Conservation (phyloP, 1,140 invertebrate genomes). For the Caerostris darwini region DNA sequence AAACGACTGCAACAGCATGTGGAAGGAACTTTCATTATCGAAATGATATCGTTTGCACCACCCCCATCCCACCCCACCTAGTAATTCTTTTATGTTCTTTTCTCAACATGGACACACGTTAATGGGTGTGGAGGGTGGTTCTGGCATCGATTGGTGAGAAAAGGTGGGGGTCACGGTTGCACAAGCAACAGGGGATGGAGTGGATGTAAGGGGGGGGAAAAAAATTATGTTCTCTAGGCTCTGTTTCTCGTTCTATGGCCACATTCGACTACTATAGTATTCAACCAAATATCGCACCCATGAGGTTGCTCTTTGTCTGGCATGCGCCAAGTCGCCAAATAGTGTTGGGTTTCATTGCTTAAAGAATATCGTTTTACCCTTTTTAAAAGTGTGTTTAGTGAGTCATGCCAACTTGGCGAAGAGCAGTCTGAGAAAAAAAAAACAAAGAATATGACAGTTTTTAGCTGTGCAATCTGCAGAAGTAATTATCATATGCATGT, state of each 20-base stretch:
- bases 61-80: neutral
- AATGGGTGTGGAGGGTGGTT: constrained; percentile 31
- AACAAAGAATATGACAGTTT: no score
- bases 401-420: no score
- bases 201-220: neutral
- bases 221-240: constrained; percentile 23
- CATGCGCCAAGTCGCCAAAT: neutral
- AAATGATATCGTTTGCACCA: constrained; percentile 47
- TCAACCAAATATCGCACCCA: constrained; percentile 2
- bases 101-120: constrained; percentile 33
- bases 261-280: neutral
- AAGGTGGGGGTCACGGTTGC: constrained; percentile 48
- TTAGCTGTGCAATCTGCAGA: no score
- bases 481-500: no score
- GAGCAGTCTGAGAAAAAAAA: no score
- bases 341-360: no score
- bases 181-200: constrained; percentile 14
- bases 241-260: constrained; percentile 1
- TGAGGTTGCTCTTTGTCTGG: neutral
- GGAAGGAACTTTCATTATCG: constrained; percentile 60
- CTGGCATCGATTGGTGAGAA: constrained; percentile 28
- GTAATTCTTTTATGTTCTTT: constrained; percentile 42
- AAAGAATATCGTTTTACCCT: no score
- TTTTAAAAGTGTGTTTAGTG: no score
- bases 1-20: neutral